Conservation (phyloP, 2,113 vertebrate genomes). For the Spea bombifrons region DNA sequence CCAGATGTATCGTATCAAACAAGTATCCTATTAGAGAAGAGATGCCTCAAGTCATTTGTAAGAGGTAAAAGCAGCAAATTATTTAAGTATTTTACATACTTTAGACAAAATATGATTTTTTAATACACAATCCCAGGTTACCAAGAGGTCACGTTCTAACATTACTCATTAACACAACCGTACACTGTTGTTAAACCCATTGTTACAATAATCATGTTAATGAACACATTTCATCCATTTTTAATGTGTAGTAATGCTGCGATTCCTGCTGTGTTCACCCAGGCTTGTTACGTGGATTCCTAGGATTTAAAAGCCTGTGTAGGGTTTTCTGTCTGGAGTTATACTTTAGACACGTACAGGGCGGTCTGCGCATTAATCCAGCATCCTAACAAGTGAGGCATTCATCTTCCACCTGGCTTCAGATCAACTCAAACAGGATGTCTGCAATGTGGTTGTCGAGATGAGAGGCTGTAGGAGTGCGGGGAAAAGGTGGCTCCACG, state of each 20-base stretch:
- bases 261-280: neutral
- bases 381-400: conserved; percentile 47
- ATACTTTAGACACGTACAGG: neutral
- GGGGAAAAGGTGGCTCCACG: neutral
- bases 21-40: too few relatives aligned
- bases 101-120: too few relatives aligned
- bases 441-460: accelerated
- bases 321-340: conserved; percentile 7
- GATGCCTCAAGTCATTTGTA: too few relatives aligned
- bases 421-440: conserved; percentile 54
- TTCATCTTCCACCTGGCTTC: conserved; percentile 51
- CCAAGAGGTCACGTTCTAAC: too few relatives aligned
- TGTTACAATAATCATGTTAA: too few relatives aligned
- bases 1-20: too few relatives aligned
- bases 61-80: too few relatives aligned
- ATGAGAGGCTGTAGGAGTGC: conserved; percentile 37
- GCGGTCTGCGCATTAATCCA: neutral
- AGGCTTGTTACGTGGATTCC: neutral
- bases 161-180: too few relatives aligned
- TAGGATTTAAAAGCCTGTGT: neutral
- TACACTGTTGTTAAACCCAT: too few relatives aligned
- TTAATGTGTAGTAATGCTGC: neutral
- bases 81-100: too few relatives aligned
- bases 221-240: too few relatives aligned
- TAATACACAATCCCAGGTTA: too few relatives aligned